Conservation (phyloP, 1,140 invertebrate genomes). For the Harlomillsia oculata region DNA sequence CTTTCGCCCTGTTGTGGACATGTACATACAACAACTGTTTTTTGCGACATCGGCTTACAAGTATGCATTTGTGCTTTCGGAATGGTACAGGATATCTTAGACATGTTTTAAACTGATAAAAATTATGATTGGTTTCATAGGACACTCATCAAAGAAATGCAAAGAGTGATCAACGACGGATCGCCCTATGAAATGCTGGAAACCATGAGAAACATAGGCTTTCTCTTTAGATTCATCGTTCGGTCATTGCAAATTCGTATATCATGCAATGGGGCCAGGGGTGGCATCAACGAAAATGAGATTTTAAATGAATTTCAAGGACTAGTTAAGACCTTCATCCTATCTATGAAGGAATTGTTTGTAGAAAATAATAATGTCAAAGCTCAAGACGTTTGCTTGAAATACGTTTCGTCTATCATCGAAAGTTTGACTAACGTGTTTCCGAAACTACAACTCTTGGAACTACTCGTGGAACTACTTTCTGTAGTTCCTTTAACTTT, state of each 20-base stretch:
- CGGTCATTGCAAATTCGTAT: constrained; percentile 65
- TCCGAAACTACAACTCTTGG: constrained; percentile 19
- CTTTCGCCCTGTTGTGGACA: constrained; percentile 82
- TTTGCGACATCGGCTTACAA: constrained; percentile 83
- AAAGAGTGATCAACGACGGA: constrained; percentile 48
- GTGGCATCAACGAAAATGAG: no score
- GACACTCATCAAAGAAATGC: constrained; percentile 53
- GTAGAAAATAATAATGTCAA: no score
- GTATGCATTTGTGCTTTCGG: no score
- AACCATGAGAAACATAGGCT: constrained; percentile 80
- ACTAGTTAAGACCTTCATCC: no score
- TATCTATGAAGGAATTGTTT: no score
- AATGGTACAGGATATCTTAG: no score
- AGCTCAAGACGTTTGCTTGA: constrained; percentile 73
- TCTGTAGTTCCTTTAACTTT: constrained; percentile 59
- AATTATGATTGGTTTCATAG: no score
- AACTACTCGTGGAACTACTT: constrained; percentile 43
- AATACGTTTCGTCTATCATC: constrained; percentile 72
- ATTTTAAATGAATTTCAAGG: no score
- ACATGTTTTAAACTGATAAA: no score
- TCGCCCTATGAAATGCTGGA: no score
- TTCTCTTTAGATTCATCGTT: constrained; percentile 75
- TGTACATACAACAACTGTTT: constrained; percentile 86
- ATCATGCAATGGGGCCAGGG: no score
- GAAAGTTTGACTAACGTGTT: constrained; percentile 70